phyloP scores from a whole-genome alignment of 2,797 vertebrate species.

The Cyclura pinguis region DNA sequence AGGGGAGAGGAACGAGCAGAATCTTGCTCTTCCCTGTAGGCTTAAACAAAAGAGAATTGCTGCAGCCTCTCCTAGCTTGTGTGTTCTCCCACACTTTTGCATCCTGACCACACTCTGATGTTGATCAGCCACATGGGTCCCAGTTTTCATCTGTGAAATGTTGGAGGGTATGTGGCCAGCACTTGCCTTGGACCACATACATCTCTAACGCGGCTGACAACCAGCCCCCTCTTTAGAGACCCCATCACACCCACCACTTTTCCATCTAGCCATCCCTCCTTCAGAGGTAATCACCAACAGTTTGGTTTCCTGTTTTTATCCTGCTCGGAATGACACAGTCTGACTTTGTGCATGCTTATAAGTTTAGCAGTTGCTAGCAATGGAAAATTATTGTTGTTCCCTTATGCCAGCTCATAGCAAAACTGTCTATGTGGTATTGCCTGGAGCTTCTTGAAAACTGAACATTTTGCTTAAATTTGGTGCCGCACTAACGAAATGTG shows the following conservation, averaged over 20 bases:
- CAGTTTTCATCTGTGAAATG: too few species aligned
- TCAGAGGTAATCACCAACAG: too few species aligned
- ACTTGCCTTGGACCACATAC: too few species aligned
- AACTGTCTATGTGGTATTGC: constrained; percentile 7
- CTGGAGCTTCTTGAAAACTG: neutral
- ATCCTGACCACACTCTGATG: too few species aligned
- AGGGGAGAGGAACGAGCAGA: too few species aligned
- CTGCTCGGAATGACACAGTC: neutral
- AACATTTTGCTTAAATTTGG: neutral
- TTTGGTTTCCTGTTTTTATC: neutral
- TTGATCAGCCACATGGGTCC: too few species aligned
- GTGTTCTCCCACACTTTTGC: too few species aligned
- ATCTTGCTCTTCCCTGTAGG: too few species aligned
- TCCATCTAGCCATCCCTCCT: neutral
- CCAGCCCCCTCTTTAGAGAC: neutral
- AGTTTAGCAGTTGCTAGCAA: neutral
- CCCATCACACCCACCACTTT: neutral
- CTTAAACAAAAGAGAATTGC: too few species aligned
- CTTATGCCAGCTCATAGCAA: constrained; percentile 3
- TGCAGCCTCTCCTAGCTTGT: too few species aligned
- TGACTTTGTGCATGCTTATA: neutral
- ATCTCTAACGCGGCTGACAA: too few species aligned
- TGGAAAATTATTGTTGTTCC: constrained; percentile 6
- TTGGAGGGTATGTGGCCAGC: too few species aligned
- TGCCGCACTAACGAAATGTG: neutral